Evolutionary conservation across 2,797 vertebrate genomes (phyloP).

Genomic region (Coregonus ussuriensis): DNA sequence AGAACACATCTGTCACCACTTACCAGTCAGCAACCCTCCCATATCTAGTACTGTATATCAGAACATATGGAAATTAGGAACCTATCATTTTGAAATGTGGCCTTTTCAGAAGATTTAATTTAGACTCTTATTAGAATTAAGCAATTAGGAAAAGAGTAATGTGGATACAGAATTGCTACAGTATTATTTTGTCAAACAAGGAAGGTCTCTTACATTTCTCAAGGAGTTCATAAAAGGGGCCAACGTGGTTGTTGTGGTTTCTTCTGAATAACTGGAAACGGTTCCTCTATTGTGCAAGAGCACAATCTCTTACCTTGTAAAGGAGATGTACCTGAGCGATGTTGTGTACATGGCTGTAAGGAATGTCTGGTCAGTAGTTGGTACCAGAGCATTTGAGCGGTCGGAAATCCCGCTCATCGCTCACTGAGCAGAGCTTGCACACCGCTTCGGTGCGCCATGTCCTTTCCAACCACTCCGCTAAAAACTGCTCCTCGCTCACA

Average conservation of each 20-base stretch:
- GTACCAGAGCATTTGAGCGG: too few relatives aligned
- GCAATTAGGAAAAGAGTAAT: background rate
- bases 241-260: background rate
- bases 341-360: constrained; percentile 13
- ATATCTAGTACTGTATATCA: too few relatives aligned
- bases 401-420: too few relatives aligned
- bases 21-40: too few relatives aligned
- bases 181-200: background rate
- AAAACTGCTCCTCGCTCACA: too few relatives aligned
- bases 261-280: background rate
- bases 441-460: too few relatives aligned
- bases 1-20: background rate
- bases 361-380: constrained; percentile 26
- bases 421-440: too few relatives aligned
- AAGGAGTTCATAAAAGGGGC: background rate
- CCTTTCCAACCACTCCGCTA: background rate
- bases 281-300: constrained; percentile 5
- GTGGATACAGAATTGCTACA: background rate
- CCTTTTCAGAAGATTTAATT: too few relatives aligned
- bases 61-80: too few relatives aligned
- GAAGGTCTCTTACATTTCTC: background rate
- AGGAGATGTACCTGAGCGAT: constrained; percentile 18
- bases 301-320: background rate
- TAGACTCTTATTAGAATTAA: background rate
- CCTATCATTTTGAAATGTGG: too few relatives aligned